Base-by-base conservation (phyloP, 1,140 invertebrate species). In the Apis florea region DNA sequence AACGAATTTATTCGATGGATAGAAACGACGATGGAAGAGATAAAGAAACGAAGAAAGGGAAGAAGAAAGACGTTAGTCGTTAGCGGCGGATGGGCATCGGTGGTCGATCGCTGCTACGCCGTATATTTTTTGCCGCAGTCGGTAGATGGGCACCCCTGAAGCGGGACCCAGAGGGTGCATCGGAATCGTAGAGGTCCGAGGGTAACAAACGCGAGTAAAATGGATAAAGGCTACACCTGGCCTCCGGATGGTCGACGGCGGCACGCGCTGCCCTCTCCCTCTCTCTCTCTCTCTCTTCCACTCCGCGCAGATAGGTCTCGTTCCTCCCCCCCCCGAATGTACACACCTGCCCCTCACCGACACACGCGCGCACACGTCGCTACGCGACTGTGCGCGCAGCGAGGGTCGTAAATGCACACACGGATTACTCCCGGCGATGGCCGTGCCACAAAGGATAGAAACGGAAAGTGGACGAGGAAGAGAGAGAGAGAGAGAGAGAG, bases 191-290 rank as follows among this genome's bases (percentile, higher is more conserved):
- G 84, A 86, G 87, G 89, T 90, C 85, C 87, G 86, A 87, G 87
- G 88, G 88, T 90, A 89, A 89, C 84, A 89, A 89, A 91, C 89
- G 88, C 88, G 90, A 88, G 88, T 91, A 91, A 92, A 92, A 92
- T 90, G 90, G 89, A 92, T 92, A 92, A 91, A 92, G 90, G 89
- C 88, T 92, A 90, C 92, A 93, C 91, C 92, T 93, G 92, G 92
- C 91, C 91, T 93, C 90, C 91, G 90, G 91, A 93, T 93, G 91
- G 91, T 92, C 90, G 92, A 90, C 90, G 92, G 85, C 85, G 90
- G 92, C 92, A 92, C 92, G 92, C 92, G 92, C 91, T 89, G 76
- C 79, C 76, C 74, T 79, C 84, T 79, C 87, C 83, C 85, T 79
- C 77, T 69, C 69, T 66, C 26, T 26, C 67, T 51, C n/a, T 24